Percentiles rank a stretch among this genome's conserved stretches.
Conservation (phyloP, 2,797 vertebrate genomes). For the Mycteria americana region DNA sequence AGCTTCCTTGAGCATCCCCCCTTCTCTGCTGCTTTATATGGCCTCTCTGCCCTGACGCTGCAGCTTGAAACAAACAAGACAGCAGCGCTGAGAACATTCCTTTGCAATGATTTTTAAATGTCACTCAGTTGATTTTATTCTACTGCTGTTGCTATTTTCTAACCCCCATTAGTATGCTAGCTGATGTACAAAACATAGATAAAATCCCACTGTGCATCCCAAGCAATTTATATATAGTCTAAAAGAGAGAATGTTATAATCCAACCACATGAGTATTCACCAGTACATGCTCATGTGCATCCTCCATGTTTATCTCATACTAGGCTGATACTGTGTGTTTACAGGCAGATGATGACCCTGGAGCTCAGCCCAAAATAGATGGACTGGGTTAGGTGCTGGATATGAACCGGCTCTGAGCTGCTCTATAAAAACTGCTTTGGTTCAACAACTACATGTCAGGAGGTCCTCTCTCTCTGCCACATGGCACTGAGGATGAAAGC, state of each 20-base stretch:
- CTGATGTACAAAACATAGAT: conserved; percentile 9
- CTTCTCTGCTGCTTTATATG: conserved; percentile 24
- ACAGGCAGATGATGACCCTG: background rate
- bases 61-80: conserved; percentile 37
- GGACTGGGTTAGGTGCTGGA: background rate
- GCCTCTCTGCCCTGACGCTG: background rate
- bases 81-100: conserved; percentile 58
- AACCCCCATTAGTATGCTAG: background rate
- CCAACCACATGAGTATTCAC: background rate
- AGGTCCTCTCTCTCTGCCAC: background rate
- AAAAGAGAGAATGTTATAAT: background rate
- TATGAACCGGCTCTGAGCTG: background rate
- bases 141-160: conserved; percentile 41
- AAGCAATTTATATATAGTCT: background rate
- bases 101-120: conserved; percentile 62
- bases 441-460: background rate
- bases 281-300: background rate
- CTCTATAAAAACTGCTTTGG: background rate
- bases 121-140: conserved; percentile 25
- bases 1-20: conserved; percentile 20
- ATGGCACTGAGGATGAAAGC: background rate
- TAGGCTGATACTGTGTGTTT: background rate
- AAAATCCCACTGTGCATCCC: background rate
- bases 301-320: background rate
- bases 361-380: background rate